phyloP scores from a whole-genome alignment of 30 jellyfish, hydroid and myxozoan species.

The Hydractinia symbiolongicarpus region DNA sequence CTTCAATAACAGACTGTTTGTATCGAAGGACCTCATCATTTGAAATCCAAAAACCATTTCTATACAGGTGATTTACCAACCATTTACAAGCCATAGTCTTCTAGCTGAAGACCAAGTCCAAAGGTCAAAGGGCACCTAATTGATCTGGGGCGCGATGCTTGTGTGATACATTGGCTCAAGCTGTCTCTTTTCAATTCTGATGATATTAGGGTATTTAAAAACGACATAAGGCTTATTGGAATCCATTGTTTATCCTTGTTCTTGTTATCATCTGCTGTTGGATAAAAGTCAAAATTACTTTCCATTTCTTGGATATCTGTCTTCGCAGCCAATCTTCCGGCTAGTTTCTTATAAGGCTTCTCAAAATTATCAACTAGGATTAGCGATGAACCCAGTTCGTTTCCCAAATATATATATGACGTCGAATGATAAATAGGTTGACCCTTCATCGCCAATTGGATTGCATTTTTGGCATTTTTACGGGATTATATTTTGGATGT shows the following conservation, averaged over 20 bases:
- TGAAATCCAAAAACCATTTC: slow-evolving; percentile 39
- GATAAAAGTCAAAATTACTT: not conserved
- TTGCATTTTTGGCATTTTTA: too few relatives aligned
- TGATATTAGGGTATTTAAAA: not conserved
- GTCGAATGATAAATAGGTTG: too few relatives aligned
- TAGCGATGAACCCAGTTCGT: too few relatives aligned
- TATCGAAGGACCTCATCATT: slow-evolving; percentile 34
- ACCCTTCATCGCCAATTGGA: too few relatives aligned
- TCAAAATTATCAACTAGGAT: too few relatives aligned
- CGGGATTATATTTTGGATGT: too few relatives aligned
- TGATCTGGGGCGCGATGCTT: slow-evolving; percentile 47
- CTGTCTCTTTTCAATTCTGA: not conserved
- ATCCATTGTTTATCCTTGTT: slow-evolving; percentile 29
- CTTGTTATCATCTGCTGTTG: slow-evolving; percentile 14
- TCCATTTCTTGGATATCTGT: not conserved
- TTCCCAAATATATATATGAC: too few relatives aligned
- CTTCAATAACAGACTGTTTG: too few relatives aligned
- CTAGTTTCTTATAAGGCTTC: not conserved
- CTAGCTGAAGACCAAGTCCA: slow-evolving; percentile 46
- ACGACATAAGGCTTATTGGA: slow-evolving; percentile 17
- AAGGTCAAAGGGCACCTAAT: slow-evolving; percentile 38
- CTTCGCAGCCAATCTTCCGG: not conserved
- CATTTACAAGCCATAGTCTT: slow-evolving; percentile 42
- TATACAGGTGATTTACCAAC: slow-evolving; percentile 29
- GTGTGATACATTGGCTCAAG: slow-evolving; percentile 38